Percentiles rank a stretch among this genome's conserved stretches.
Evolutionary conservation across 2,888 invertebrate species (phyloP).

Genomic region (Plagodis pulveraria): DNA sequence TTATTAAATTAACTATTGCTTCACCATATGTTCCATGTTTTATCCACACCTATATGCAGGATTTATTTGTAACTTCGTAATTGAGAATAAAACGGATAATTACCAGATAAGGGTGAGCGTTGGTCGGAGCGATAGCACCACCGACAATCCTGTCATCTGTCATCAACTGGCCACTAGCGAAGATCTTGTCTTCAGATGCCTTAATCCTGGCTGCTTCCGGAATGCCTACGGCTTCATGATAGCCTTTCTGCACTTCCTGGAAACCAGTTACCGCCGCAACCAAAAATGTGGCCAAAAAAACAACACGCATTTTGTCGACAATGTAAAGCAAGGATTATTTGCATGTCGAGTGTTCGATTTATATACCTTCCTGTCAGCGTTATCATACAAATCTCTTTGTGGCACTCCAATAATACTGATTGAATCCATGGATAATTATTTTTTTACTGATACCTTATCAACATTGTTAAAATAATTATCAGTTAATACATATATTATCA

Average conservation of each 20-base stretch:
- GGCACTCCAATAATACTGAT: slow-evolving; percentile 7
- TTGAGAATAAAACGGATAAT: slow-evolving; percentile 9
- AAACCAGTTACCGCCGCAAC: slow-evolving; percentile 41
- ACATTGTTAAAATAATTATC: not conserved
- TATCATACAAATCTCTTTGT: slow-evolving; percentile 16
- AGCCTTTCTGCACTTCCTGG: slow-evolving; percentile 43
- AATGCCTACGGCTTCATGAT: slow-evolving; percentile 61
- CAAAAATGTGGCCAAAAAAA: slow-evolving; percentile 40
- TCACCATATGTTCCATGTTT: too few species aligned
- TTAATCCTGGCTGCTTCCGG: slow-evolving; percentile 59
- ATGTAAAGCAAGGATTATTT: not conserved
- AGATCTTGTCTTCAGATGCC: slow-evolving; percentile 46
- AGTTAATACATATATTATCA: too few species aligned
- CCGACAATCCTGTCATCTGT: slow-evolving; percentile 53
- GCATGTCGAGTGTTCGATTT: slow-evolving; percentile 6
- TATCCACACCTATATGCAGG: too few species aligned
- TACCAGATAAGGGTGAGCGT: slow-evolving; percentile 55
- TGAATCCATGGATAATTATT: slow-evolving; percentile 26
- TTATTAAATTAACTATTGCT: too few species aligned
- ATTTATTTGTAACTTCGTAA: too few species aligned
- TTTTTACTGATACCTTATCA: slow-evolving; percentile 9
- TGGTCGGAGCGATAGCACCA: slow-evolving; percentile 49
- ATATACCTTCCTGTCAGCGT: slow-evolving; percentile 14
- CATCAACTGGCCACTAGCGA: not conserved
- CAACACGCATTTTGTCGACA: slow-evolving; percentile 42